A percentile compares a stretch with the other conserved stretches of the same genome.
Conservation (phyloP, 2,113 vertebrate genomes). For the Macaca mulatta region DNA sequence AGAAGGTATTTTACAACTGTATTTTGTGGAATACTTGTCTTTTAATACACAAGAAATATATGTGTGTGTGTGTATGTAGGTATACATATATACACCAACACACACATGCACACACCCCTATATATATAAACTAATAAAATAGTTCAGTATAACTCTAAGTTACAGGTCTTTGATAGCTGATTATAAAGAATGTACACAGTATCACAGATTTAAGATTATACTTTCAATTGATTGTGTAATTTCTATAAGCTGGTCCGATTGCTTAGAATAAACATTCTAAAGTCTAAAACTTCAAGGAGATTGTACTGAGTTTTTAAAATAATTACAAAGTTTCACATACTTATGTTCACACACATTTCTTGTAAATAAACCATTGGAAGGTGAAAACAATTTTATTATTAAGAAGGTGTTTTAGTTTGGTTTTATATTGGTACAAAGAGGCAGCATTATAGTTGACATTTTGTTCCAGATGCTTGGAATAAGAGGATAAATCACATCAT, state of each 20-base stretch:
- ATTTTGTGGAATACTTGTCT: neutral
- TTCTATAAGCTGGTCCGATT: neutral
- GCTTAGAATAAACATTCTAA: neutral
- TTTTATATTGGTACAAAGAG: neutral
- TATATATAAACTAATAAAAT: neutral
- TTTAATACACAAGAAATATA: neutral
- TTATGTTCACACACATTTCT: neutral
- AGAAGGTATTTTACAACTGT: neutral
- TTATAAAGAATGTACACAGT: neutral
- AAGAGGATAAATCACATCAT: conserved; percentile 44
- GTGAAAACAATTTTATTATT: neutral
- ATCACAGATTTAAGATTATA: neutral
- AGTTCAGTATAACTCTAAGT: neutral
- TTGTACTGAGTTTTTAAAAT: neutral
- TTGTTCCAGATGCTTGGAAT: conserved; percentile 35
- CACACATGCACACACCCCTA: neutral
- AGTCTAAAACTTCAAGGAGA: neutral
- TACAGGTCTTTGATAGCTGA: neutral
- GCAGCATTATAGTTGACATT: neutral
- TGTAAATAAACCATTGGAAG: neutral
- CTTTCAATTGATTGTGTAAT: neutral
- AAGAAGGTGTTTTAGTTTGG: neutral
- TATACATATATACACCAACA: neutral
- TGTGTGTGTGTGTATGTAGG: neutral
- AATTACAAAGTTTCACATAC: neutral